Evolutionary conservation across 2,113 vertebrate species (phyloP).

Genomic region (Suncus etruscus): DNA sequence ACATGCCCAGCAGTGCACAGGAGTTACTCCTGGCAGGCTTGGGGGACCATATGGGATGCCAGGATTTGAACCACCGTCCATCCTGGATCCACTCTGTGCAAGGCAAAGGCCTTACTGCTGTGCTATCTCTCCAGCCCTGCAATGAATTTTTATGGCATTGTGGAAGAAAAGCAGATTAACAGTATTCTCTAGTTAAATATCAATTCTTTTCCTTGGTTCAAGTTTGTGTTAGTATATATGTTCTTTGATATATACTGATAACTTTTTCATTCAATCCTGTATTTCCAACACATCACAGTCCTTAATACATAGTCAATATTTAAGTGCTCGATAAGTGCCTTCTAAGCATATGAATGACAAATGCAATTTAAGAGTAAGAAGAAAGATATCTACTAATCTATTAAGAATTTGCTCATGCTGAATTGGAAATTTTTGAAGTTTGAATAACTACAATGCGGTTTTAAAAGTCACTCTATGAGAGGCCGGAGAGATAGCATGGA

Average conservation of each 20-base stretch:
- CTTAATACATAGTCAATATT: background rate
- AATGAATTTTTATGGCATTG: conserved; percentile 25
- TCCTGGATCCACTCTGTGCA: too few relatives aligned
- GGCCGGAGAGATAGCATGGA: too few relatives aligned
- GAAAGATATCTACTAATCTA: conserved; percentile 4
- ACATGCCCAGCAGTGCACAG: too few relatives aligned
- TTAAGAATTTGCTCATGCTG: background rate
- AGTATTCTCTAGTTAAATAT: background rate
- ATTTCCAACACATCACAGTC: background rate
- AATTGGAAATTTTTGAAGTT: background rate
- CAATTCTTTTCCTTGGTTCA: conserved; percentile 22
- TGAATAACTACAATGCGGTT: background rate
- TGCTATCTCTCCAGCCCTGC: too few relatives aligned
- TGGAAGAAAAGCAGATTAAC: conserved; percentile 19
- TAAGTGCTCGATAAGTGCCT: background rate
- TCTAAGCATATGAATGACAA: background rate
- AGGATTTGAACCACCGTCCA: too few relatives aligned
- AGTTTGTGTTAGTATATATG: conserved; percentile 23
- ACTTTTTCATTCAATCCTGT: background rate
- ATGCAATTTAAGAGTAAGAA: background rate
- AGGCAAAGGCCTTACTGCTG: too few relatives aligned
- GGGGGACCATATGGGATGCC: too few relatives aligned
- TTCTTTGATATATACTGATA: background rate
- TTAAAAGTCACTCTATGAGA: background rate
- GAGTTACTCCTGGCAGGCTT: too few relatives aligned